phyloP scores from a whole-genome alignment of 2,113 vertebrate species.

The Scopus umbretta region DNA sequence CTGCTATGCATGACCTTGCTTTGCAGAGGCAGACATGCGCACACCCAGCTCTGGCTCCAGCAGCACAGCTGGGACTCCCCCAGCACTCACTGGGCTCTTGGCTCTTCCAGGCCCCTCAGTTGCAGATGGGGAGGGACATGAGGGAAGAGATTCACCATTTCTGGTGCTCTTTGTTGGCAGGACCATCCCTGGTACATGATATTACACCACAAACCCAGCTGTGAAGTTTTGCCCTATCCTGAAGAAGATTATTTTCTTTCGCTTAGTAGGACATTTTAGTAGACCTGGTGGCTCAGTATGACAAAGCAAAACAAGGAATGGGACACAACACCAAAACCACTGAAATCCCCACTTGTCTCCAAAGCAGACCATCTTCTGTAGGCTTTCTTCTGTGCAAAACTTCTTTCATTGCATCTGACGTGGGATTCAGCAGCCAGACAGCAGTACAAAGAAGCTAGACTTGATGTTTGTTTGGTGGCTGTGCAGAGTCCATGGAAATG shows the following conservation, averaged over 20 bases:
- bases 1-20: fast-evolving
- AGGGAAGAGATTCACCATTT: not conserved
- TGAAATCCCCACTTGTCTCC: not conserved
- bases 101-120: not conserved
- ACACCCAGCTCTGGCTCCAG: not conserved
- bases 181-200: no score
- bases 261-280: not conserved
- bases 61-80: not conserved
- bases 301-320: not conserved
- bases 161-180: not conserved
- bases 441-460: not conserved
- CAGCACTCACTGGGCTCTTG: fast-evolving
- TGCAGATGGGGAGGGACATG: fast-evolving
- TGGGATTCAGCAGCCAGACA: not conserved
- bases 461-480: conserved; percentile 1
- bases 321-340: not conserved
- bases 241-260: not conserved
- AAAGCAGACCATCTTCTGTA: not conserved
- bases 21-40: fast-evolving
- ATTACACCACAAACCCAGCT: not conserved
- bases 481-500: not conserved
- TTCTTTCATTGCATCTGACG: not conserved
- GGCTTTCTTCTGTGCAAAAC: not conserved
- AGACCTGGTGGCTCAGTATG: not conserved
- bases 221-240: not conserved